Percentiles rank a stretch among this genome's conserved stretches.
Conservation (phyloP, 2,113 vertebrate genomes). For the Archocentrus centrarchus region DNA sequence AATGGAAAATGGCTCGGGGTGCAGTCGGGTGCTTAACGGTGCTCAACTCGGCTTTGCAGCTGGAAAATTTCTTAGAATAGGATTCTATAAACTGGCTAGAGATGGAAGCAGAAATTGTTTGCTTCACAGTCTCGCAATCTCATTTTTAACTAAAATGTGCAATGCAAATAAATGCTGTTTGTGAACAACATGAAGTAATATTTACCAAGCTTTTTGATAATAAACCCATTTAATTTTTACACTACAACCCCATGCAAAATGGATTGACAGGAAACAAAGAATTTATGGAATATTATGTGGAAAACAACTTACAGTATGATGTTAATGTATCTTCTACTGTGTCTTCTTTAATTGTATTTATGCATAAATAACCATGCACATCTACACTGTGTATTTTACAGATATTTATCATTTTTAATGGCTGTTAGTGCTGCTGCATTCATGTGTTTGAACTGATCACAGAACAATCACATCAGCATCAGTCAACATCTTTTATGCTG, state of each 20-base stretch:
- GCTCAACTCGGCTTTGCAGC: constrained; percentile 68
- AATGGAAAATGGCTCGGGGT: constrained; percentile 70
- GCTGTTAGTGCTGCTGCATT: background rate
- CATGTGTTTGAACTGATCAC: background rate
- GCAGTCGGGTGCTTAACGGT: constrained; percentile 53
- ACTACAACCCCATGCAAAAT: background rate
- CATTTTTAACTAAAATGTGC: constrained; percentile 15
- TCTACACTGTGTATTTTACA: background rate
- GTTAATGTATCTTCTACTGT: background rate
- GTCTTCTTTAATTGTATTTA: too few species aligned
- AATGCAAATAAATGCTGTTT: background rate
- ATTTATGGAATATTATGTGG: too few species aligned
- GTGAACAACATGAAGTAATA: background rate
- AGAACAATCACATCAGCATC: background rate
- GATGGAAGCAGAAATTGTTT: constrained; percentile 26
- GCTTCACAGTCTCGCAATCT: background rate
- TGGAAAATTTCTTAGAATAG: constrained; percentile 66
- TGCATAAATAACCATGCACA: background rate
- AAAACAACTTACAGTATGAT: background rate
- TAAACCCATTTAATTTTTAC: background rate
- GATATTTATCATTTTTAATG: background rate
- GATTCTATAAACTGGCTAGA: constrained; percentile 25
- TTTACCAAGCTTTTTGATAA: background rate
- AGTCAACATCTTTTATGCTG: background rate
- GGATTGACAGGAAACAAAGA: background rate